Base-by-base conservation (phyloP, 2,113 vertebrate species). In the Alectura lathami region DNA sequence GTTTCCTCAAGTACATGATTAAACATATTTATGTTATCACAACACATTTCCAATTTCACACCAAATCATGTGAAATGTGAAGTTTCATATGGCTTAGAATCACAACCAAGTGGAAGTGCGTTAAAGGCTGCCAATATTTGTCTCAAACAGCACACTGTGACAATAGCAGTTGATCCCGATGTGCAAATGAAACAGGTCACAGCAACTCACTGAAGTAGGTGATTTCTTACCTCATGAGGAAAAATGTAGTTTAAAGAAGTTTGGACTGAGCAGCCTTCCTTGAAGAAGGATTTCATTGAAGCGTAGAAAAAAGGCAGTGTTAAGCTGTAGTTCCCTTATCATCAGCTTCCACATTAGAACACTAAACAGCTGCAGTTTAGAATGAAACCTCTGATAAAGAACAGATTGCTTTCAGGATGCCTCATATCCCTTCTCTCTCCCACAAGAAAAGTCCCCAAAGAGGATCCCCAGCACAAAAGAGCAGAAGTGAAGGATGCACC, bases 21-120 rank as follows among this genome's bases (percentile, higher is more conserved):
- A 87, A 51, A 54, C 11, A 43, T 59, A 84, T 78, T 84, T 77
- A 30, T 29, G 42, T 77, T 91, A 83, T 66, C 76, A 67, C 36
- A 74, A 72, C 72, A 77, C 29, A 53, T 69, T 82, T 66, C 56
- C 56, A 67, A 72, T 85, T 88, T 94, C 54, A 69, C 59, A 94
- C 26, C 43, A 89, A 80, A 54, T 60, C 59, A 70, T 5, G 4
- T 48, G 78, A 77, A 73, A 88, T 27, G 32, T 23, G 40, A 86
- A 63, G 36, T 78, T 79, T 89, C 51, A 34, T 26, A 75, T 53
- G 51, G 43, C 40, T 91, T 84, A 68, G 62, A 86, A 60, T 68
- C 48, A 47, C 27, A 84, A 89, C 23, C 88, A 91, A 84, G 43
- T 13, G 30, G 23, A 91, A 79, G 2, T 3, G 9, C 32, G 40